Percentiles rank a stretch among this genome's conserved stretches.
Evolutionary conservation across 2,113 vertebrate species (phyloP).

Genomic region (Prunella himalayana): DNA sequence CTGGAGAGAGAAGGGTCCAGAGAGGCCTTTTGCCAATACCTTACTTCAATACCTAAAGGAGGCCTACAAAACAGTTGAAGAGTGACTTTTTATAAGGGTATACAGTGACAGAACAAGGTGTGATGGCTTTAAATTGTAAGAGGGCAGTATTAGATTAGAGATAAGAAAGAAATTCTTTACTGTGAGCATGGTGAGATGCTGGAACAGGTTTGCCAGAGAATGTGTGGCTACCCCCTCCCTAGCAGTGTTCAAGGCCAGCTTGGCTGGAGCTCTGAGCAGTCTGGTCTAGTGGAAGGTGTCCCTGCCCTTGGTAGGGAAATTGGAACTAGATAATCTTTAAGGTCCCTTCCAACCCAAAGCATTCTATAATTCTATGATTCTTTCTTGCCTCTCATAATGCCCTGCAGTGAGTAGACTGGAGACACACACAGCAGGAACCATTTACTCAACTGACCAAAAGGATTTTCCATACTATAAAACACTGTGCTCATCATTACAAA

Average conservation of each 20-base stretch:
- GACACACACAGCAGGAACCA: background rate
- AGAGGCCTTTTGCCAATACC: background rate
- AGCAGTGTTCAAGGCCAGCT: background rate
- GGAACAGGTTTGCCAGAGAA: background rate
- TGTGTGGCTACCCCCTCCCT: background rate
- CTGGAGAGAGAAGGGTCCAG: background rate
- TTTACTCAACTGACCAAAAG: background rate
- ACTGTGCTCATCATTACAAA: background rate
- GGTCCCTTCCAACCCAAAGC: background rate
- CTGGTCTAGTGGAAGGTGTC: background rate
- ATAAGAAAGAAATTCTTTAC: background rate
- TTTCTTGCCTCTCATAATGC: background rate
- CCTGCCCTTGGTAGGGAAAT: background rate
- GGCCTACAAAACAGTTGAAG: background rate
- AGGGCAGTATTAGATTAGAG: background rate
- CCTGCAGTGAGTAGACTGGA: background rate
- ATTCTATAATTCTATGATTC: background rate
- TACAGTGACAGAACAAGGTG: background rate
- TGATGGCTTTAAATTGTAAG: background rate
- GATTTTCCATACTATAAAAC: background rate
- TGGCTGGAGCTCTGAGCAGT: background rate
- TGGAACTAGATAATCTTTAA: background rate
- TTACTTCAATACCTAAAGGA: background rate
- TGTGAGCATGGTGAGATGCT: background rate
- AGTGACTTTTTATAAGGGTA: accelerated